Percentiles rank a stretch among this genome's conserved stretches.
Conservation (phyloP, 2,797 vertebrate species). For the Mus minutoides region DNA sequence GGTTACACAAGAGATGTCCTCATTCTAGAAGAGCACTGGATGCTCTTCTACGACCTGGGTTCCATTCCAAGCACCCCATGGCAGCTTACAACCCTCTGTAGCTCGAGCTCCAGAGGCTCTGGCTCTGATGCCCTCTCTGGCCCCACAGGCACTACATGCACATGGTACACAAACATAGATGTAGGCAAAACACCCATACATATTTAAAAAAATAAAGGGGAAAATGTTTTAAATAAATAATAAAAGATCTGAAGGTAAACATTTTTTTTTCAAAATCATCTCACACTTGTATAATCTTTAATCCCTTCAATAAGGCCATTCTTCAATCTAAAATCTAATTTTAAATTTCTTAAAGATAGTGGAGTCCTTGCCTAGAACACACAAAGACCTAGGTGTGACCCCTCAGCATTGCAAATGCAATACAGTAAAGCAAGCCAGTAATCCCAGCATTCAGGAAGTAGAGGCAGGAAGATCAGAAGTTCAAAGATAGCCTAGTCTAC, state of each 20-base stretch:
- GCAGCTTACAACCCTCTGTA: not conserved
- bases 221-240: not conserved
- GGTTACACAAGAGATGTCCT: not conserved
- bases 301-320: not conserved
- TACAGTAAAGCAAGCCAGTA: not conserved
- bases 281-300: not conserved
- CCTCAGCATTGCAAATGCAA: not conserved
- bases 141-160: not conserved
- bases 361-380: not conserved
- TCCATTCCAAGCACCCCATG: not conserved
- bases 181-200: not conserved
- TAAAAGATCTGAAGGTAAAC: not conserved
- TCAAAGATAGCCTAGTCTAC: not conserved
- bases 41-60: not conserved
- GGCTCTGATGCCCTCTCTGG: not conserved
- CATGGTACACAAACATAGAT: not conserved
- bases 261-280: slow-evolving; percentile 22
- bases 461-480: not conserved
- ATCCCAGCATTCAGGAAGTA: not conserved
- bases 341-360: not conserved
- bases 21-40: not conserved
- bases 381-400: not conserved
- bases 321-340: slow-evolving; percentile 3
- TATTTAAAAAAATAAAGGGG: not conserved
- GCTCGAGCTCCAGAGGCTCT: not conserved